phyloP scores from a whole-genome alignment of 1,140 invertebrate species.

The Sinella curviseta region DNA sequence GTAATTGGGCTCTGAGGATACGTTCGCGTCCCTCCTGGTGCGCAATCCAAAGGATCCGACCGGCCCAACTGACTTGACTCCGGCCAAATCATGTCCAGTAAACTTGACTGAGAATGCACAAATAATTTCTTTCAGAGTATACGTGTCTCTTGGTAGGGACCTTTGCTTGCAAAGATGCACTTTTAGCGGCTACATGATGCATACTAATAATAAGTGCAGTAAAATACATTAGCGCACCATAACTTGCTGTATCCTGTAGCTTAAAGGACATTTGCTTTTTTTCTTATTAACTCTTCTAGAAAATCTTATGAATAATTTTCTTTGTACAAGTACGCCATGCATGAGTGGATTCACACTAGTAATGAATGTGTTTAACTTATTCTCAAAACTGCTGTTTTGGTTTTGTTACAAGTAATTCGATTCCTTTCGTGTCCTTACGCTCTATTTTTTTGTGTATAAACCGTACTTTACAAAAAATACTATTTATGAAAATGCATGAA shows the following conservation, averaged over 20 bases:
- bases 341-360: slow-evolving; percentile 2
- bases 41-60: slow-evolving; percentile 43
- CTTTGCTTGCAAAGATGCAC: too few relatives aligned
- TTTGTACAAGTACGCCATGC: not conserved
- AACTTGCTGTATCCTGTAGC: too few relatives aligned
- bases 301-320: not conserved
- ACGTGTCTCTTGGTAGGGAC: too few relatives aligned
- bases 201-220: too few relatives aligned
- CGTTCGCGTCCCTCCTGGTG: slow-evolving; percentile 38
- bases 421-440: not conserved
- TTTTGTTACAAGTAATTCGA: slow-evolving; percentile 10
- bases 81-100: slow-evolving; percentile 35
- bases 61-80: slow-evolving; percentile 31
- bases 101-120: too few relatives aligned
- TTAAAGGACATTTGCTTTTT: not conserved
- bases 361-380: not conserved
- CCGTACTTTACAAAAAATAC: too few relatives aligned
- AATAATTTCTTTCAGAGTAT: too few relatives aligned
- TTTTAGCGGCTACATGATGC: too few relatives aligned
- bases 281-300: not conserved
- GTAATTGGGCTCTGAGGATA: slow-evolving; percentile 45
- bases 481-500: too few relatives aligned
- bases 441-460: not conserved
- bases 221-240: too few relatives aligned
- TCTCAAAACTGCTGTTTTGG: slow-evolving; percentile 10